A percentile compares a stretch with the other conserved stretches of the same genome.
Conservation (phyloP, 2,888 invertebrate species). For the Drosophila ezoana region DNA sequence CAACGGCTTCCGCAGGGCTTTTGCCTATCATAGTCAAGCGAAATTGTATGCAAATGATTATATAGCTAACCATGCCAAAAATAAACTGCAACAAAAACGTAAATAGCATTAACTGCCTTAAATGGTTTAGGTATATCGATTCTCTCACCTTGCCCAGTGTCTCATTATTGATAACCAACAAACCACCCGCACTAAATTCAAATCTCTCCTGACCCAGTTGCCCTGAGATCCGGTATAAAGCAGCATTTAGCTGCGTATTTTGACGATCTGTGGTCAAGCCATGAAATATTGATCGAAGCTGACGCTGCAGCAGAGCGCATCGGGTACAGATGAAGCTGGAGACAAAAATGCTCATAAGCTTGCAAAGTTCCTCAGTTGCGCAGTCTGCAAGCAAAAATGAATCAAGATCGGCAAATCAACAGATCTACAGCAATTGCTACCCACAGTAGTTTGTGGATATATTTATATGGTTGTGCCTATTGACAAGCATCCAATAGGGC, state of each 20-base stretch:
- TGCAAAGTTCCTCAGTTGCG: conserved; percentile 42
- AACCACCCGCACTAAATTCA: conserved; percentile 71
- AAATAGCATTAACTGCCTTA: background rate
- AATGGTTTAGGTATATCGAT: background rate
- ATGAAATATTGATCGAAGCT: conserved; percentile 47
- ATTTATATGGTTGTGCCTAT: background rate
- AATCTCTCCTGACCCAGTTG: conserved; percentile 72
- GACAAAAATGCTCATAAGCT: conserved; percentile 50
- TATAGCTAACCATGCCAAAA: conserved; percentile 69
- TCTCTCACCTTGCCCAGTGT: conserved; percentile 70
- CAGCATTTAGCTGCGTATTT: conserved; percentile 47
- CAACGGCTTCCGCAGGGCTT: conserved; percentile 1
- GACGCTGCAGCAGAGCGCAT: conserved; percentile 59
- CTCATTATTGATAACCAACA: conserved; percentile 62
- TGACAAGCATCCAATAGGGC: conserved; percentile 72
- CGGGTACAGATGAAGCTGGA: conserved; percentile 67
- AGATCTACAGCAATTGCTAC: conserved; percentile 4
- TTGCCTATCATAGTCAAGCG: conserved; percentile 55
- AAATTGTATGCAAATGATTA: conserved; percentile 80
- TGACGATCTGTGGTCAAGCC: conserved; percentile 46
- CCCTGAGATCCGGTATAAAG: conserved; percentile 52
- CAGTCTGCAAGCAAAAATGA: conserved; percentile 42
- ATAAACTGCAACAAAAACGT: conserved; percentile 61
- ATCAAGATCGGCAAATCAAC: background rate
- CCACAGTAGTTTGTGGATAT: conserved; percentile 34